Evolutionary conservation across 1,140 invertebrate species (phyloP), one percentile per base, ranked within the genome.

Genomic region (Lasioglossum baleicum): DNA sequence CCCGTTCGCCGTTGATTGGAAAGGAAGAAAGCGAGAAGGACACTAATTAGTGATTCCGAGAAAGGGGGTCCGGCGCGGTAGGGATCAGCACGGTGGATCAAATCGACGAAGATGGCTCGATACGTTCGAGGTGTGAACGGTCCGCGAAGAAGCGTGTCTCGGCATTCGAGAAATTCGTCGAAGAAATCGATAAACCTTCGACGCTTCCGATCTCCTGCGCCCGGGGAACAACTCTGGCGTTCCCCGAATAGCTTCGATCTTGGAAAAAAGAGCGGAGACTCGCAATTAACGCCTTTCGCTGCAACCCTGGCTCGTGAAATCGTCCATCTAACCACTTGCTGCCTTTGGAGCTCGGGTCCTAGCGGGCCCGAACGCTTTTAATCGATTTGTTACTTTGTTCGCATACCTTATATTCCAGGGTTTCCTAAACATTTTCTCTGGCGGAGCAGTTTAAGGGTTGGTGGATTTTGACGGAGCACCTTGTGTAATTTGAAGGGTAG

Each of bases 1-100:
- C 75, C 66, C 67, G 35, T 67, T 80, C 61, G 69, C 76, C 68
- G 64, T 66, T 73, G 81, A 87, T 86, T 75, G 78, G 83, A 81
- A 87, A 79, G 69, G 76, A 87, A 85, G 80, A 72, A 83, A 87
- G 75, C 80, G 73, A 81, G 75, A 69, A 71, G 74, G 64, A 53
- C 83, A 63, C 86, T 87, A 87, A 87, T 87, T 87, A 87, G 86
- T 75, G 86, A 87, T 87, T 87, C 86, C 83, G 68, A 82, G 86
- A 87, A 87, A 81, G 72, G 77, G 86, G 44, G 17, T 15, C 15
- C 13, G 51, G 51, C 51, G 13, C 51, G 51, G 51, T 15, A 15
- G 56, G 67, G 73, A 83, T 83, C 85, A 74, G 65, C 60, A 56
- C 69, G 70, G 74, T 66, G 80, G 72, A 87, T 86, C 77, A 83